Percentiles rank a stretch among this genome's conserved stretches.
These are phyloP conservation scores for Myathropa florea DNA, from an alignment of 2,888 invertebrate genomes.

Conservation along the genomic window DNA sequence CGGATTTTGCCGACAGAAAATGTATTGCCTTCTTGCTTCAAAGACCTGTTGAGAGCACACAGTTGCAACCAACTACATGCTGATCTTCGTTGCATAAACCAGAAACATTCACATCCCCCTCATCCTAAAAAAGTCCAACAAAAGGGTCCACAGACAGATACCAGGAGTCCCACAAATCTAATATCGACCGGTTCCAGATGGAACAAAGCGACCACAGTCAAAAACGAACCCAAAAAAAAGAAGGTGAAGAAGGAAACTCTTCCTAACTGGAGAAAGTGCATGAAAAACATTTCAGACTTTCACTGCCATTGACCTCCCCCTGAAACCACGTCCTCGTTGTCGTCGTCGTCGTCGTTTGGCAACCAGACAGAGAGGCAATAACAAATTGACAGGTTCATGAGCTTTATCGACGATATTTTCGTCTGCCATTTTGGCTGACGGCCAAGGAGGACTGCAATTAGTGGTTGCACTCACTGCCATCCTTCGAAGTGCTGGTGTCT, in stretches of 20 bases:
- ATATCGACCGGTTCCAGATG: background rate
- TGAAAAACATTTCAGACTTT: conserved; percentile 15
- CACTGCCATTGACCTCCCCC: conserved; percentile 24
- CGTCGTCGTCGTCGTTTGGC: background rate
- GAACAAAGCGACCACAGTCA: background rate
- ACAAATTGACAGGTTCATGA: conserved; percentile 2
- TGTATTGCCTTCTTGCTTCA: no score
- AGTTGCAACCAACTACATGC: no score
- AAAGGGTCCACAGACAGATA: background rate
- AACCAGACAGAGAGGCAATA: background rate
- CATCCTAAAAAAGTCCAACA: no score
- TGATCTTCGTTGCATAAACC: no score
- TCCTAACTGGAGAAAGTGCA: background rate
- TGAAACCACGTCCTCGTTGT: background rate
- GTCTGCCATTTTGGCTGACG: background rate
- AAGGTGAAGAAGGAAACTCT: background rate
- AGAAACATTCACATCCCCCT: no score
- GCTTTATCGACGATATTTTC: conserved; percentile 5
- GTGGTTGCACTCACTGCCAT: conserved; percentile 1
- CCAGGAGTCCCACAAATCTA: background rate
- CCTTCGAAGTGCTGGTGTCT: background rate
- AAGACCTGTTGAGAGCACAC: no score
- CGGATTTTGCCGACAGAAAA: no score
- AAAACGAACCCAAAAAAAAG: background rate
- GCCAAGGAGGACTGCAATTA: conserved; percentile 23